Base-by-base conservation (phyloP, 35 echinoderm and acorn worm genomes). In the Chiridota heheva region DNA sequence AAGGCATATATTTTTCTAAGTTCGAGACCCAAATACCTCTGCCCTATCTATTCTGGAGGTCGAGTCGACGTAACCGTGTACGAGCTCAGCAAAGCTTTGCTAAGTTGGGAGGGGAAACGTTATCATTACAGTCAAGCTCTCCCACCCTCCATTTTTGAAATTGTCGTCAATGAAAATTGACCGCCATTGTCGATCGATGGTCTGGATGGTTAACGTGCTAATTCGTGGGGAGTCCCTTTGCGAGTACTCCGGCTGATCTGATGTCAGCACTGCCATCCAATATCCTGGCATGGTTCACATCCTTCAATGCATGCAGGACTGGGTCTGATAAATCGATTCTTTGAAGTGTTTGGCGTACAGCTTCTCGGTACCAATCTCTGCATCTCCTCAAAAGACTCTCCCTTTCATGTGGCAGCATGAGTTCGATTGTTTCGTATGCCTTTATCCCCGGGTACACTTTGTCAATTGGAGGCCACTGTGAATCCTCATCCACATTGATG, bases 181-280 rank as follows among this genome's bases (percentile, higher is more conserved):
- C 4, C 47, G 73, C 47, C 73, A 77, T 55, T 77, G 73, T 77
- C 73, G 73, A 77, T 77, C 73, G 32, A 77, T 58, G 17, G 46
- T 33, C n/a, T n/a, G n/a, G n/a, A n/a, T n/a, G 44, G 49, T 30
- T 32, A 77, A 18, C n/a, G 18, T 13, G 37, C 40, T 44, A 3
- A 12, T 53, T 26, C 20, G 44, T 16, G 18, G 73, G 73, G 10
- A 77, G 34, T 55, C 28, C 25, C 53, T 77, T 27, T 56, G 73
- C 73, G 8, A 77, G 73, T 20, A 77, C 33, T 2, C 73, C 73
- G 22, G 73, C 73, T 4, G 73, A 77, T 30, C 44, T 55, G 2
- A 77, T 38, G 2, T 55, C 73, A 34, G 34, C 73, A 10, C n/a
- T 49, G n/a, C 71, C 71, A 16, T 75, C 20, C 42, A 75, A 12